These are phyloP conservation scores for Tichodroma muraria DNA, from an alignment of 2,113 vertebrate species.

Conservation along the genomic window DNA sequence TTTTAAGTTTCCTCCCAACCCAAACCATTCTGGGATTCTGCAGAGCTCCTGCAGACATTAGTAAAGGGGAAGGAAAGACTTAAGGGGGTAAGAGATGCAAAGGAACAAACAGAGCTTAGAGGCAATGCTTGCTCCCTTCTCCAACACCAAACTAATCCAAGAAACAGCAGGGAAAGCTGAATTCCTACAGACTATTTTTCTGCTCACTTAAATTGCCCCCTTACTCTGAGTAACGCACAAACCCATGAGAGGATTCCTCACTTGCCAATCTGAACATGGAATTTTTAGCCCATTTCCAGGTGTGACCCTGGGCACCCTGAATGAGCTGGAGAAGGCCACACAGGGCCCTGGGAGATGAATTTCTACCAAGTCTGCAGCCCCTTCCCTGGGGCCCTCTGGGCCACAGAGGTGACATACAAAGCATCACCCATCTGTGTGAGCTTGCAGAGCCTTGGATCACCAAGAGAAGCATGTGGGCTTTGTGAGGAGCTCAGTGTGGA, in stretches of 20 bases:
- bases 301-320: not conserved
- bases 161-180: not conserved
- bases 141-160: not conserved
- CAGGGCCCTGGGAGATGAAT: not conserved
- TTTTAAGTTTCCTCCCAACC: not conserved
- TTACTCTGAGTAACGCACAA: fast-evolving
- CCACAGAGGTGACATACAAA: not conserved
- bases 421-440: not conserved
- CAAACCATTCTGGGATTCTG: not conserved
- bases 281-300: not conserved
- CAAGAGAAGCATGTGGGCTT: not conserved
- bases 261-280: fast-evolving
- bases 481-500: not conserved
- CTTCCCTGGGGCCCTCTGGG: not conserved
- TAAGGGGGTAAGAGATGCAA: not conserved
- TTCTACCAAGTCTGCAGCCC: not conserved
- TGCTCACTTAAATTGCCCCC: not conserved
- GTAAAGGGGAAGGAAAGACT: not conserved
- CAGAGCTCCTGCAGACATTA: not conserved
- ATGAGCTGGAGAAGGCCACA: not conserved
- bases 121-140: not conserved
- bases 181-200: not conserved
- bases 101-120: not conserved
- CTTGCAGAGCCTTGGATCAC: not conserved
- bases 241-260: not conserved